Conservation (phyloP, 2,113 vertebrate genomes). For the Carassius gibelio region DNA sequence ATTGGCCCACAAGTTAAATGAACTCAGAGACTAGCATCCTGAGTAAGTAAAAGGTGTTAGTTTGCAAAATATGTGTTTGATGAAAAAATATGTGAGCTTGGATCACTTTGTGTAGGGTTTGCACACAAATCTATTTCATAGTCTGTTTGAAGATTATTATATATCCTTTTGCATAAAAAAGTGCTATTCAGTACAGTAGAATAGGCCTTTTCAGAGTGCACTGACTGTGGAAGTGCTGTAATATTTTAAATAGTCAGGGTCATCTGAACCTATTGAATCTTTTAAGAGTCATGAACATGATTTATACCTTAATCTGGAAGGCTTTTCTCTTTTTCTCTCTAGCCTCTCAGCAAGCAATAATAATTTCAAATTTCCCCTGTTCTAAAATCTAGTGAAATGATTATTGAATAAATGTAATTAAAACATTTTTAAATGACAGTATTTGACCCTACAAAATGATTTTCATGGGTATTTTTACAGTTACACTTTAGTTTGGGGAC, state of each 20-base stretch:
- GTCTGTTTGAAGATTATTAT: not conserved
- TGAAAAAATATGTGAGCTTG: not conserved
- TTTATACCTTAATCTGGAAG: not conserved
- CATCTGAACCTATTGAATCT: not conserved
- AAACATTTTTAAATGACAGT: not conserved
- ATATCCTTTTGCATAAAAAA: not conserved
- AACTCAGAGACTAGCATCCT: not conserved
- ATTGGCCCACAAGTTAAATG: not conserved
- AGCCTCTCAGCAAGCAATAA: not conserved
- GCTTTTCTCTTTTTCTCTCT: not conserved
- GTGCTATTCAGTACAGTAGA: not conserved
- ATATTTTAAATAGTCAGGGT: not conserved
- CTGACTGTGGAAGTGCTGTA: not conserved
- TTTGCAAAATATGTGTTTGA: not conserved
- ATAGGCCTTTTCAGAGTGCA: not conserved
- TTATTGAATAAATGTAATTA: not conserved
- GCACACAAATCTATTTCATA: not conserved
- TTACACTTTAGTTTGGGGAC: too few relatives aligned
- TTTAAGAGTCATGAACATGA: slow-evolving; percentile 13
- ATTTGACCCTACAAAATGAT: not conserved
- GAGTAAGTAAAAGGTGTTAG: not conserved
- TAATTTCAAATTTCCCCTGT: not conserved
- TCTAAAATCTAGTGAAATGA: not conserved
- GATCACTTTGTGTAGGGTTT: not conserved
- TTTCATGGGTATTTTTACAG: too few relatives aligned